Evolutionary conservation across 2,113 vertebrate species (phyloP).

Genomic region (Trachemys scripta): DNA sequence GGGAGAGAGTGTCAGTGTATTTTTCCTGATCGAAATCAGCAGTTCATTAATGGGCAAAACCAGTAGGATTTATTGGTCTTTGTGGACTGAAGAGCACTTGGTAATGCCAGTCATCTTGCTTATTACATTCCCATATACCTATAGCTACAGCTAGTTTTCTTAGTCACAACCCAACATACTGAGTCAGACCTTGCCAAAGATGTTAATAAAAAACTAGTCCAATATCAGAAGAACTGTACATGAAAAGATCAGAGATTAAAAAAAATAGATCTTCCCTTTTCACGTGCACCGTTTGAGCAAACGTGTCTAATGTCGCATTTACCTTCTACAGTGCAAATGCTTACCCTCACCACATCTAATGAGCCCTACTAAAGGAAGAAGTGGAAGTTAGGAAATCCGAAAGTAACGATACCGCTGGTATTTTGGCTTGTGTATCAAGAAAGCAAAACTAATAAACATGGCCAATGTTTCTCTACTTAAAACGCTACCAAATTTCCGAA

Average conservation of each 20-base stretch:
- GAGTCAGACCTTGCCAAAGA: slow-evolving; percentile 22
- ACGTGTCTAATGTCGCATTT: background rate
- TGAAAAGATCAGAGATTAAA: background rate
- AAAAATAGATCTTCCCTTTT: background rate
- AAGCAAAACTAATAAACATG: background rate
- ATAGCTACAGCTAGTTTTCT: slow-evolving; percentile 10
- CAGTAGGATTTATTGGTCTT: slow-evolving; percentile 54
- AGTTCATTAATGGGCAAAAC: slow-evolving; percentile 49
- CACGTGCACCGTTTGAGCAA: background rate
- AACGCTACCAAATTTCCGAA: background rate
- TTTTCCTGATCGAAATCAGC: slow-evolving; percentile 39
- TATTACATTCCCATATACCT: slow-evolving; percentile 22
- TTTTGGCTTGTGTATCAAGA: background rate
- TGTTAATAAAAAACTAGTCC: background rate
- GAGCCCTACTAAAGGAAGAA: background rate
- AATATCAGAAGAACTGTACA: background rate
- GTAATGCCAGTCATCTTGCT: slow-evolving; percentile 40
- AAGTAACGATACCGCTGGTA: background rate
- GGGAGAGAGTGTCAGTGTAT: background rate
- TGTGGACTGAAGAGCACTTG: slow-evolving; percentile 54
- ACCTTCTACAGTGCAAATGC: background rate
- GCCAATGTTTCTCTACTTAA: background rate
- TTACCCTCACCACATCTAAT: background rate
- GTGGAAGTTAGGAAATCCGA: background rate
- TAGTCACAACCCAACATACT: slow-evolving; percentile 4